Conservation (phyloP, 2,113 vertebrate genomes). For the Sinocyclocheilus anophthalmus region DNA sequence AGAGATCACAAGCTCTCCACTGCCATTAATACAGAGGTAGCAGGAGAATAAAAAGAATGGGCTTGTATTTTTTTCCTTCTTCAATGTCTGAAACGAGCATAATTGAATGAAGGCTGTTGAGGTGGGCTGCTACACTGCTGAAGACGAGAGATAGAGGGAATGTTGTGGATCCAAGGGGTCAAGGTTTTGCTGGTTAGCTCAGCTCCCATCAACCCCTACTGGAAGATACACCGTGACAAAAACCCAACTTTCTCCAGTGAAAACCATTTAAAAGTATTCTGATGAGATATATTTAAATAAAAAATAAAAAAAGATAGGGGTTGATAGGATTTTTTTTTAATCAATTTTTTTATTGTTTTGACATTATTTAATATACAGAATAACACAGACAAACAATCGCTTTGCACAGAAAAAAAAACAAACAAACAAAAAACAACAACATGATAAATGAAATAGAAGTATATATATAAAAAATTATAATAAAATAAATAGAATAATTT, state of each 20-base stretch:
- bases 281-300: background rate
- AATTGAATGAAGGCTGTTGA: constrained; percentile 58
- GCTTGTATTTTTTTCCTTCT: constrained; percentile 22
- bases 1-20: constrained; percentile 56
- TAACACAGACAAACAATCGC: too few species aligned
- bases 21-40: constrained; percentile 51
- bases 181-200: constrained; percentile 6
- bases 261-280: background rate
- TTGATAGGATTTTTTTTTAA: too few species aligned
- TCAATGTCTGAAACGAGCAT: constrained; percentile 44
- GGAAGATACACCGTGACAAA: background rate
- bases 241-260: background rate
- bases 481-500: too few species aligned
- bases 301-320: background rate
- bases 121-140: constrained; percentile 50
- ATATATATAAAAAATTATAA: too few species aligned
- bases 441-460: too few species aligned
- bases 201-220: background rate
- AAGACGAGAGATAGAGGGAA: constrained; percentile 3
- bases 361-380: too few species aligned
- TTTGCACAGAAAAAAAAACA: too few species aligned
- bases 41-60: constrained; percentile 7
- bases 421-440: too few species aligned
- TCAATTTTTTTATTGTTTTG: too few species aligned
- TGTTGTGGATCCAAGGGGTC: constrained; percentile 3